Conservation (phyloP, 2,888 invertebrate genomes). For the Epinotia bilunana region DNA sequence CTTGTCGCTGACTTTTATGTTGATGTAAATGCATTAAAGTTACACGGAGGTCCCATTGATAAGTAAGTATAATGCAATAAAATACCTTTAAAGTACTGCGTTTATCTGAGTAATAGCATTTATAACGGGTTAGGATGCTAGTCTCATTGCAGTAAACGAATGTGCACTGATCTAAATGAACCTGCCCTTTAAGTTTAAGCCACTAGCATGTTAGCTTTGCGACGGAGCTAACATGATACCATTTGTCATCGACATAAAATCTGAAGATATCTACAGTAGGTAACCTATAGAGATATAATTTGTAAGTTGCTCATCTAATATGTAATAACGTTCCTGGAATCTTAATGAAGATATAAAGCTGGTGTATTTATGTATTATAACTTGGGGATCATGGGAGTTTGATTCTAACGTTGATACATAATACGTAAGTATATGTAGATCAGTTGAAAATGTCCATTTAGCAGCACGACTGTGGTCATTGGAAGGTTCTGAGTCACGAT, state of each 20-base stretch:
- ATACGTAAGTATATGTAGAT: not conserved
- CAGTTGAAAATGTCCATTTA: conserved; percentile 16
- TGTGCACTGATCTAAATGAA: not conserved
- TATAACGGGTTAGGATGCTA: conserved; percentile 2
- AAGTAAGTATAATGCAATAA: not conserved
- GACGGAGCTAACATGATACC: not conserved
- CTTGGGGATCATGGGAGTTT: too few species aligned
- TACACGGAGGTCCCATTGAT: conserved; percentile 9
- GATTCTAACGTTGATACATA: too few species aligned
- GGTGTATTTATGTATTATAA: too few species aligned
- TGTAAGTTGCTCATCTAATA: too few species aligned
- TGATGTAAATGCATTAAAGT: conserved; percentile 14
- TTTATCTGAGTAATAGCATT: conserved; percentile 2
- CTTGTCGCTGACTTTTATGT: conserved; percentile 19
- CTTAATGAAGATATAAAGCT: too few species aligned
- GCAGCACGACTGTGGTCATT: conserved; percentile 17
- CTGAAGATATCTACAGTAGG: not conserved
- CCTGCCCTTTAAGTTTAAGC: conserved; percentile 4
- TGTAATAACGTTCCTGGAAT: too few species aligned
- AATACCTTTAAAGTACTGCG: not conserved
- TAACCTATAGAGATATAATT: too few species aligned
- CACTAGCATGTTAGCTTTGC: not conserved
- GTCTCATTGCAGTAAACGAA: conserved; percentile 2
- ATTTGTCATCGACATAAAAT: not conserved
- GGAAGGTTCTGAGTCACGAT: conserved; percentile 13